Conservation (phyloP, 2,797 vertebrate genomes). For the Crocidura indochinensis region DNA sequence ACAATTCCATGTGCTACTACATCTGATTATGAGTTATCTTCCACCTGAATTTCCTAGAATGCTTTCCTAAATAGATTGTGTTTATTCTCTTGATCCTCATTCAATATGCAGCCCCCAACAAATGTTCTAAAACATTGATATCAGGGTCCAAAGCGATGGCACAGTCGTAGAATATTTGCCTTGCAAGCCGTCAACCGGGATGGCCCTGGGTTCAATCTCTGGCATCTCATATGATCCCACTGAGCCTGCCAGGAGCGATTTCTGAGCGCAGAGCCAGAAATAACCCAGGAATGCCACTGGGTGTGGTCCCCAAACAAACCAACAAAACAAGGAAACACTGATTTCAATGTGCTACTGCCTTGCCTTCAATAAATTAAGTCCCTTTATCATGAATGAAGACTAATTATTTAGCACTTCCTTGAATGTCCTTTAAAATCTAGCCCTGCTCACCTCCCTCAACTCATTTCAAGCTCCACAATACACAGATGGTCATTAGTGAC, state of each 20-base stretch:
- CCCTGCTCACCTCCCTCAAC: neutral
- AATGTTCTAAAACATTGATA: constrained; percentile 25
- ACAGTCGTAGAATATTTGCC: too few species aligned
- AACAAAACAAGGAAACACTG: neutral
- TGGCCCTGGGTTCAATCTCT: too few species aligned
- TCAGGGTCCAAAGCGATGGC: neutral
- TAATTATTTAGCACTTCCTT: constrained; percentile 18
- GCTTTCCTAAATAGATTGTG: neutral
- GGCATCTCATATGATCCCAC: too few species aligned
- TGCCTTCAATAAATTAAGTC: constrained; percentile 12
- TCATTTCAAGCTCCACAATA: constrained; percentile 35
- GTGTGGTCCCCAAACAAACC: too few species aligned
- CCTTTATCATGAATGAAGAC: constrained; percentile 1
- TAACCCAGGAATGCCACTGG: too few species aligned
- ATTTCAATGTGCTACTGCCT: neutral
- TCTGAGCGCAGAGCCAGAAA: too few species aligned
- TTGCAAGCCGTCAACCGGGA: too few species aligned
- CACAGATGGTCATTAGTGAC: constrained; percentile 44
- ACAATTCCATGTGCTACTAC: neutral
- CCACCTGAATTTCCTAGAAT: neutral
- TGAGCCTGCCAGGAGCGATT: too few species aligned
- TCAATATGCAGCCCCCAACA: neutral
- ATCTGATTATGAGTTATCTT: neutral
- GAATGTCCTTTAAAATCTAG: neutral
- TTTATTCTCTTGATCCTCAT: neutral